Base-by-base conservation (phyloP, 2,113 vertebrate genomes). In the Campylomormyrus numenius region DNA sequence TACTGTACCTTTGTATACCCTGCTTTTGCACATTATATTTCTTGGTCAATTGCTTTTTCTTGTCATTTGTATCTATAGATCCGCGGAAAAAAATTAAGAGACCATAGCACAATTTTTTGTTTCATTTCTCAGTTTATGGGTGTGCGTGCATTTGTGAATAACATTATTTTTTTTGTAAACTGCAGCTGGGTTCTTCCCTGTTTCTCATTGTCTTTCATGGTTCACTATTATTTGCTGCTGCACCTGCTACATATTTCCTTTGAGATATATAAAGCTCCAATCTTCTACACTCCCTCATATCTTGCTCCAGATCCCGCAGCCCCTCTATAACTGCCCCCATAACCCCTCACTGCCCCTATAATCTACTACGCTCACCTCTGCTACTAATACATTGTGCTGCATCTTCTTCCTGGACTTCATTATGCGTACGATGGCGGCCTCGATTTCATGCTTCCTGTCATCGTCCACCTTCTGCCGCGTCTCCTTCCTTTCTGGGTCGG, bases 331-430 rank as follows among this genome's bases (percentile, higher is more conserved):
- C 62, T 70, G 62, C 27, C 62, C 62, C 62, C 27, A 27, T 66
- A 10, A 62, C 24, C 58, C 24, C 58, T 62, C 21, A 10, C 58
- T 62, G 58, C 24, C 58, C 24, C 24, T 3, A 66, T 10, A 13
- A 11, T n/a, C 42, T 46, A 48, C 83, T 46, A 46, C 9, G 1
- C 83, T 94, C 93, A 99, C 98, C 97, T 99, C 98, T 93, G 98
- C 97, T 95, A 99, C 98, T 94, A 99, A 94, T 90, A 99, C 97
- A 15, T 98, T 99, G 95, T 99, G 98, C 92, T 99, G 98, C 97
- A 99, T 98, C 96, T 97, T 99, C 97, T 99, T 99, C 91, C 97
- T 97, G 53, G 98, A 99, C 94, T 99, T 99, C 98, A 99, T 99
- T 95, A 99, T 99, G 92, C 98, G 96, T 88, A 99, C 98, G 92